These are phyloP conservation scores for Morbakka virulenta DNA, from an alignment of 30 jellyfish, hydroid and myxozoan genomes.

Conservation along the genomic window DNA sequence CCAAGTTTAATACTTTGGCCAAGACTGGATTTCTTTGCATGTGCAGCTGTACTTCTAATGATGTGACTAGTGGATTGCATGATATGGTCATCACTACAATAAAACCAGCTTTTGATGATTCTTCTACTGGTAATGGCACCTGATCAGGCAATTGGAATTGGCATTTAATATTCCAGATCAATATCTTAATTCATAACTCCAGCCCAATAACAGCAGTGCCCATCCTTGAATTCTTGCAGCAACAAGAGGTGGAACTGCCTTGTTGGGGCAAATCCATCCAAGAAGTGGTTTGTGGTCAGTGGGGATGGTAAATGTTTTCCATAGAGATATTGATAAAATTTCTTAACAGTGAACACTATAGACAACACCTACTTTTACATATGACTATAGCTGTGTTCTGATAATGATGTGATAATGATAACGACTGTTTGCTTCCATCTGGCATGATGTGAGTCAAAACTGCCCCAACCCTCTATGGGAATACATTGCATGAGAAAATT, in stretches of 20 bases:
- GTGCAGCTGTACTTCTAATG: background rate
- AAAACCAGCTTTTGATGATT: slow-evolving; percentile 31
- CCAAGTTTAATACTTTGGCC: slow-evolving; percentile 9
- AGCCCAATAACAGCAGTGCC: slow-evolving; percentile 44
- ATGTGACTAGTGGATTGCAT: slow-evolving; percentile 40
- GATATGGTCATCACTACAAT: slow-evolving; percentile 31
- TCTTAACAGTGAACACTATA: slow-evolving; percentile 36
- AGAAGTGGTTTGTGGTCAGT: slow-evolving; percentile 66
- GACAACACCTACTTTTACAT: slow-evolving; percentile 55
- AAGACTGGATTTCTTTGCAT: slow-evolving; percentile 35
- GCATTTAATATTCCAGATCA: slow-evolving; percentile 23
- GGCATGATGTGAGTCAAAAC: slow-evolving; percentile 70
- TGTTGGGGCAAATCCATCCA: slow-evolving; percentile 6
- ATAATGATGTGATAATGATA: too few species aligned
- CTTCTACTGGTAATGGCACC: too few species aligned
- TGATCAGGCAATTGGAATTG: too few species aligned
- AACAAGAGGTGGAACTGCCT: slow-evolving; percentile 45
- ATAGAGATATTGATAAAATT: slow-evolving; percentile 54
- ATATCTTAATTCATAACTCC: background rate
- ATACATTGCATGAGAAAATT: slow-evolving; percentile 45
- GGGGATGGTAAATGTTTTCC: slow-evolving; percentile 36
- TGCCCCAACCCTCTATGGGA: slow-evolving; percentile 71
- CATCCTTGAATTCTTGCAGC: slow-evolving; percentile 62
- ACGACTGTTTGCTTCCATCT: too few species aligned
- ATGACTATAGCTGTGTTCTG: too few species aligned